A percentile compares a stretch with the other conserved stretches of the same genome.
These are phyloP conservation scores for Dysidea cf. avara DNA, from an alignment of 37 sponge, comb jelly and placozoan species.

Conservation along the genomic window DNA sequence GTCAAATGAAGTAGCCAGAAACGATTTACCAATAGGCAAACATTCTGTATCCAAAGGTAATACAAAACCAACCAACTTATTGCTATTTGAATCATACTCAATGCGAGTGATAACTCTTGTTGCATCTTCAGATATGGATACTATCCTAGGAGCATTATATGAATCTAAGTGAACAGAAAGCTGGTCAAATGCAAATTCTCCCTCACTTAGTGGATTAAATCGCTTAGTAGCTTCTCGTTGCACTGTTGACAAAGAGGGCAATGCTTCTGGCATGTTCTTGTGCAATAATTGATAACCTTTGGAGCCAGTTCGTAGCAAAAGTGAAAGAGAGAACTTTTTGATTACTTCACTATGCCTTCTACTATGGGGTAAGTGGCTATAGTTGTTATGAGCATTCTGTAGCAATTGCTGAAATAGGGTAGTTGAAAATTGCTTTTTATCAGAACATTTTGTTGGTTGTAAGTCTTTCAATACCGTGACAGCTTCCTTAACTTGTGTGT, in stretches of 20 bases:
- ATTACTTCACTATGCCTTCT: conserved; percentile 10
- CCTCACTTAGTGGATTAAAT: conserved; percentile 9
- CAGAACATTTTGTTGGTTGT: no score
- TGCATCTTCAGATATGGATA: conserved; percentile 30
- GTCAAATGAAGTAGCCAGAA: conserved; percentile 16
- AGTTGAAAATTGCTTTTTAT: no score
- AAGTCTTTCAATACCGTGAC: no score
- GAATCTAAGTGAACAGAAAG: conserved; percentile 8
- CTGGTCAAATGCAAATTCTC: conserved; percentile 24
- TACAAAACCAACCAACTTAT: conserved; percentile 25
- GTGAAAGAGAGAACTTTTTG: conserved; percentile 19
- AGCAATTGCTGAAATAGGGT: no score
- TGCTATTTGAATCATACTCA: conserved; percentile 13
- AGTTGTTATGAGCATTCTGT: conserved; percentile 16
- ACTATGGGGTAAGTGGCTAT: neutral
- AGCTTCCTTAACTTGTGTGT: no score
- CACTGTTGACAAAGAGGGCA: conserved; percentile 24
- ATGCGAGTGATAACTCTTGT: conserved; percentile 17
- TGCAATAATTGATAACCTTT: conserved; percentile 16
- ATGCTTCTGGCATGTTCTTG: conserved; percentile 12
- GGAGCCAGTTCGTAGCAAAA: conserved; percentile 16
- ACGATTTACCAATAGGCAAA: conserved; percentile 3
- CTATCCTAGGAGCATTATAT: neutral
- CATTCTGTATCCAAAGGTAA: conserved; percentile 11
- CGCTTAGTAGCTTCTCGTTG: conserved; percentile 4